Base-by-base conservation (phyloP, 2,797 vertebrate genomes). In the Babyrousa celebensis region DNA sequence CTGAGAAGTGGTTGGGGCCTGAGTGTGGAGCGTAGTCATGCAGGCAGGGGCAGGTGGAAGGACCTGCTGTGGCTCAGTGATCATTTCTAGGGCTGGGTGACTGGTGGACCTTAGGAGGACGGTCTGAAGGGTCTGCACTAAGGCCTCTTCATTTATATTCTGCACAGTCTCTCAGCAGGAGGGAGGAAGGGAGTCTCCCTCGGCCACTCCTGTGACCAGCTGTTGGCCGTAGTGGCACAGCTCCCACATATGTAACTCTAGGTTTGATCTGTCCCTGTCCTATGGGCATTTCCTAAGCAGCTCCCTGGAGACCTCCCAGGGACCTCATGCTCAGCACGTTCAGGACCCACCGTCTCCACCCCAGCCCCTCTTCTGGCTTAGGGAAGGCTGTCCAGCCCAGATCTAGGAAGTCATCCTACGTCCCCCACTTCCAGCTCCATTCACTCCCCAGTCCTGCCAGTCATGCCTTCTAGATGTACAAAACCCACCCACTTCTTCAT, bases 401-500 rank as follows among this genome's bases (percentile, higher is more conserved):
- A 29, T 2, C 71, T 18, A 5, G 4, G 25, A 95, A 80, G 48
- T 25, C 63, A 63, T n/a, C 29, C 56, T 5, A 5, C 3, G 3
- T 12, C 43, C 40, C 12, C 48, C 29, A 71, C 17, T 65, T 14
- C 18, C 25, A 10, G 12, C 23, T 32, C 60, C 12, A 1, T 58
- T 40, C 63, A 17, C 9, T 89, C 20, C 1, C 48, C 20, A 16
- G 15, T 40, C 43, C 70, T 56, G 0, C 25, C 65, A 27, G 9
- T 27, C 20, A 3, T n/a, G 4, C 15, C 6, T 25, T 4, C 7
- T 3, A 5, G 10, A 27, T 21, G 29, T 67, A 1, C 15, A 20
- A 12, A 40, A 8, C 70, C 10, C 21, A 29, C 25, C 48, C 54
- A 12, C 11, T 18, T 60, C 63, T 60, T 85, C 21, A 43, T 71